These are phyloP conservation scores for Nesometra sesokonis DNA, from an alignment of 35 echinoderm and acorn worm species.

Conservation along the genomic window DNA sequence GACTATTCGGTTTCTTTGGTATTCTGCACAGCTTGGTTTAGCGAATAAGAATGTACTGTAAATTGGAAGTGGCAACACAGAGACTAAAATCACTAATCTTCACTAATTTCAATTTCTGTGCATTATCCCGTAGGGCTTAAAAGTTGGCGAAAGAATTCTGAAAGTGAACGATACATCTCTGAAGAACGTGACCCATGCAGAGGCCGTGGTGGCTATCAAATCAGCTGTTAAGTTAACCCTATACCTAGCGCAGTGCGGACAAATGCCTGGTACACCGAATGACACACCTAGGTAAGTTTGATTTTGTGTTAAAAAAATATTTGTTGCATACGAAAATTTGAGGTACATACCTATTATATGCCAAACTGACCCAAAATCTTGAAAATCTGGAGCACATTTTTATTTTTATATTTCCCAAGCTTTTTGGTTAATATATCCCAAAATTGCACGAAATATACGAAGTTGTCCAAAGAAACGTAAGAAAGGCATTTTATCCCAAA, in stretches of 20 bases:
- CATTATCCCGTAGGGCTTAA: slow-evolving; percentile 41
- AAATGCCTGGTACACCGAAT: slow-evolving; percentile 69
- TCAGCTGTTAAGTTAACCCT: slow-evolving; percentile 53
- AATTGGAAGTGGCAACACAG: too few species aligned
- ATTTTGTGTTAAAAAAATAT: background rate
- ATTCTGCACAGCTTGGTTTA: too few species aligned
- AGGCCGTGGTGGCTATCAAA: slow-evolving; percentile 87
- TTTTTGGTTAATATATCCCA: too few species aligned
- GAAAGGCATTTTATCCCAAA: too few species aligned
- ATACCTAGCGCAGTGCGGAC: slow-evolving; percentile 74
- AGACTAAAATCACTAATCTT: too few species aligned
- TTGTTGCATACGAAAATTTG: background rate
- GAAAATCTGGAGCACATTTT: too few species aligned
- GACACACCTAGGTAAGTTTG: slow-evolving; percentile 59
- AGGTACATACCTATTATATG: background rate
- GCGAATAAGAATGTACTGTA: too few species aligned
- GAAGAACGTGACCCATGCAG: slow-evolving; percentile 80
- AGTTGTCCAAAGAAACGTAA: too few species aligned
- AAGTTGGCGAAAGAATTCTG: slow-evolving; percentile 67
- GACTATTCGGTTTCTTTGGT: too few species aligned
- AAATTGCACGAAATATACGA: too few species aligned
- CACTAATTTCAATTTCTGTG: background rate
- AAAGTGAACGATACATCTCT: slow-evolving; percentile 69
- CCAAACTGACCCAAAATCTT: too few species aligned
- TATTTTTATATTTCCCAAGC: background rate